Conservation (phyloP, 2,113 vertebrate genomes). For the Porphyrio hochstetteri region DNA sequence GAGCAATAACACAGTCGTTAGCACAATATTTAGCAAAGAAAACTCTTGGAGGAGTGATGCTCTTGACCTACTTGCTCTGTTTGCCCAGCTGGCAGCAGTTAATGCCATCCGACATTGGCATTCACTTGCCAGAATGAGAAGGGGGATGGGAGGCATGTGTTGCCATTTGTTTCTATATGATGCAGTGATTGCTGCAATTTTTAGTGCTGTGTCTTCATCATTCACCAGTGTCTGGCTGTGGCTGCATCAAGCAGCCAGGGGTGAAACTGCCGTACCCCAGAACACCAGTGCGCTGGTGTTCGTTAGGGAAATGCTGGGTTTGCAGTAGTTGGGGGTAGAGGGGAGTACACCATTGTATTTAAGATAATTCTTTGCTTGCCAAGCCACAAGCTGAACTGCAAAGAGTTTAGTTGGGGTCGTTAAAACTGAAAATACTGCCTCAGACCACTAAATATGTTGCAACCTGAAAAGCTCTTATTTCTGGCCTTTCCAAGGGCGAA, state of each 20-base stretch:
- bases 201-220: neutral
- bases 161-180: neutral
- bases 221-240: neutral
- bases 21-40: neutral
- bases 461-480: neutral
- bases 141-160: neutral
- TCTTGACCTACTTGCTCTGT: constrained; percentile 55
- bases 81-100: constrained; percentile 13
- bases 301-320: neutral
- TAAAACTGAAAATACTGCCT: neutral
- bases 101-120: neutral
- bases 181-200: neutral
- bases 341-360: neutral
- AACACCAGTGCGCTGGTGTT: neutral
- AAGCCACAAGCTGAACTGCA: neutral
- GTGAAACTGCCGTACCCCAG: neutral
- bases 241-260: neutral
- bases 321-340: neutral
- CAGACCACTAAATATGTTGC: neutral
- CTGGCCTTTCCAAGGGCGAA: neutral
- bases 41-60: constrained; percentile 15
- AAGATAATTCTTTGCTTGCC: neutral
- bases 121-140: neutral
- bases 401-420: neutral
- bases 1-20: neutral